A percentile compares a stretch with the other conserved stretches of the same genome.
phyloP scores from a whole-genome alignment of 2,797 vertebrate genomes.

The Psittacula echo region DNA sequence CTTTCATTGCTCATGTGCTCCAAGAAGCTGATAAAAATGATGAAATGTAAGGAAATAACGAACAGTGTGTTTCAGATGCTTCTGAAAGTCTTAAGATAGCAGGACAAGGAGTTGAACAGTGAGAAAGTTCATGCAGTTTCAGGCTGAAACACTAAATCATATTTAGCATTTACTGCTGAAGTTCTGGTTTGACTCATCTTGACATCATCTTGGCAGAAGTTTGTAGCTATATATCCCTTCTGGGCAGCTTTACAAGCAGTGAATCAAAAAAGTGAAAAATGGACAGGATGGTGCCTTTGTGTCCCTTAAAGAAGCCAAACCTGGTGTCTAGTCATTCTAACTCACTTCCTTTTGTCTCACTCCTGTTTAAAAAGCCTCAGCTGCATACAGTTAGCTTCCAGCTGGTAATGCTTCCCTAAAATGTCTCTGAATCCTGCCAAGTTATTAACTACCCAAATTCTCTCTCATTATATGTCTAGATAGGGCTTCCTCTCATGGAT shows the following conservation, averaged over 20 bases:
- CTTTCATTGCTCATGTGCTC: constrained; percentile 74
- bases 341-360: background rate
- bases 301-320: constrained; percentile 43
- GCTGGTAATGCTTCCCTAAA: constrained; percentile 9
- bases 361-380: constrained; percentile 11
- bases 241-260: constrained; percentile 50
- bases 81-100: constrained; percentile 38
- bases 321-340: background rate
- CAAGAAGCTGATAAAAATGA: constrained; percentile 33
- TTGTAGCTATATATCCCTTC: constrained; percentile 25
- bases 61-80: background rate
- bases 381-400: constrained; percentile 1
- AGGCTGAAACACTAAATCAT: background rate
- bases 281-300: constrained; percentile 25
- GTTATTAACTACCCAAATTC: background rate
- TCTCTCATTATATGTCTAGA: background rate
- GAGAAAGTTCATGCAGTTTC: constrained; percentile 15
- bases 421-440: background rate
- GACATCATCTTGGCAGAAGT: constrained; percentile 48
- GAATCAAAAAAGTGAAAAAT: background rate
- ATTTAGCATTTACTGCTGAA: constrained; percentile 22
- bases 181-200: constrained; percentile 57
- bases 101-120: background rate
- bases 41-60: constrained; percentile 67
- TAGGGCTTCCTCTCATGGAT: background rate